A percentile compares a stretch with the other conserved stretches of the same genome.
phyloP scores from a whole-genome alignment of 2,113 vertebrate genomes.

The Dicrurus megarhynchus region DNA sequence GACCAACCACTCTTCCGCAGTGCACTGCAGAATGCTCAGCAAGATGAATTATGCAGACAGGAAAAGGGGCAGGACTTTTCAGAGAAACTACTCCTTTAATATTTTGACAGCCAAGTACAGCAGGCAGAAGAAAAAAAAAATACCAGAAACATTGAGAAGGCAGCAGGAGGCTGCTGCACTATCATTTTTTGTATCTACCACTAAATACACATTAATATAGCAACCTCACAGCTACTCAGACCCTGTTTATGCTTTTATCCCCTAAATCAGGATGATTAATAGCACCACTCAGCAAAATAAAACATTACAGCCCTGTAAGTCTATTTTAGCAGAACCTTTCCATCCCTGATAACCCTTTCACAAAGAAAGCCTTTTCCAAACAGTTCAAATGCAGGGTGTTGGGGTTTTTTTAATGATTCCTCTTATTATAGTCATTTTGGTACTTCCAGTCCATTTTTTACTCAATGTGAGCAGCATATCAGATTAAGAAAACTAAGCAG shows the following conservation, averaged over 20 bases:
- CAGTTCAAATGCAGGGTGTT: not conserved
- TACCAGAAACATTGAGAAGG: not conserved
- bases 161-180: not conserved
- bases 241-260: not conserved
- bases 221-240: not conserved
- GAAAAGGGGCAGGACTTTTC: not conserved
- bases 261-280: not conserved
- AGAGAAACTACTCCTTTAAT: not conserved
- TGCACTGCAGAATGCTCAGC: not conserved
- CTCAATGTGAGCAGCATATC: not conserved
- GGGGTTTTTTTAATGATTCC: not conserved
- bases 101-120: not conserved
- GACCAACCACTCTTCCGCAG: rapidly evolving
- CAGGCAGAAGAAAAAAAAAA: not conserved
- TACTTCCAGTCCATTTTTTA: not conserved
- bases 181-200: not conserved
- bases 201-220: not conserved
- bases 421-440: not conserved
- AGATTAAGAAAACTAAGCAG: not conserved
- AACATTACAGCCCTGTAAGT: not conserved
- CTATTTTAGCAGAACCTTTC: not conserved
- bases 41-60: not conserved
- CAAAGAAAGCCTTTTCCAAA: not conserved
- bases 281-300: not conserved
- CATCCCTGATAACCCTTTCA: not conserved